These are phyloP conservation scores for Lindbergichthys nudifrons DNA, from an alignment of 2,797 vertebrate genomes.

Conservation along the genomic window DNA sequence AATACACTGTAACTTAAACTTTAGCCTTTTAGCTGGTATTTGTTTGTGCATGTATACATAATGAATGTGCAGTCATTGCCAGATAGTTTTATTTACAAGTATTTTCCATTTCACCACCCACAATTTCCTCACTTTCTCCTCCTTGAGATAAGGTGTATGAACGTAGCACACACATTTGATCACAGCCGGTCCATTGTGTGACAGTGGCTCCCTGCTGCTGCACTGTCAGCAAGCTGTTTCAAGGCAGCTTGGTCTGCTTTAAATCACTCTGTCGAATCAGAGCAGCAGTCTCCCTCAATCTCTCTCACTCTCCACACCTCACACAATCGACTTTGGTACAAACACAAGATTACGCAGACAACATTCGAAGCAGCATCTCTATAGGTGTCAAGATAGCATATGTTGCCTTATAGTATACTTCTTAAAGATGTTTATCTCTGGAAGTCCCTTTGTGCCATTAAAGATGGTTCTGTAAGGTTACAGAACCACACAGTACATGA, in stretches of 20 bases:
- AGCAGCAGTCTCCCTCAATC: constrained; percentile 29
- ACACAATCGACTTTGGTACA: constrained; percentile 4
- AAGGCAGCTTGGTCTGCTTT: constrained; percentile 46
- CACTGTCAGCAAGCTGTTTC: constrained; percentile 60
- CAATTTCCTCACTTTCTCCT: not conserved
- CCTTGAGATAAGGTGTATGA: constrained; percentile 28
- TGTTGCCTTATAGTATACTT: not conserved
- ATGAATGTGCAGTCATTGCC: not conserved
- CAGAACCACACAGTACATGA: not conserved
- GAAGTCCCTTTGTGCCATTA: constrained; percentile 6
- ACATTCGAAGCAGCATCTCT: constrained; percentile 7
- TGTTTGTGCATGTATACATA: not conserved
- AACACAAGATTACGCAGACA: not conserved
- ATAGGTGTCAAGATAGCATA: not conserved
- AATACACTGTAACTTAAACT: not conserved
- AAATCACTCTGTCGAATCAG: constrained; percentile 56
- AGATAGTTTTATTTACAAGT: not conserved
- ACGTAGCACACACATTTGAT: constrained; percentile 44
- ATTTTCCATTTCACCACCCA: not conserved
- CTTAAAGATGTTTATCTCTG: constrained; percentile 10
- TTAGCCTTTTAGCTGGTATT: not conserved
- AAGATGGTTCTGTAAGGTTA: constrained; percentile 15
- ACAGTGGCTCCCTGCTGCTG: constrained; percentile 49
- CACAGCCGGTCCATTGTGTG: constrained; percentile 41
- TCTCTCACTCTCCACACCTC: constrained; percentile 10